Evolutionary conservation across 2,113 vertebrate genomes (phyloP).

Genomic region (Capreolus pygargus): DNA sequence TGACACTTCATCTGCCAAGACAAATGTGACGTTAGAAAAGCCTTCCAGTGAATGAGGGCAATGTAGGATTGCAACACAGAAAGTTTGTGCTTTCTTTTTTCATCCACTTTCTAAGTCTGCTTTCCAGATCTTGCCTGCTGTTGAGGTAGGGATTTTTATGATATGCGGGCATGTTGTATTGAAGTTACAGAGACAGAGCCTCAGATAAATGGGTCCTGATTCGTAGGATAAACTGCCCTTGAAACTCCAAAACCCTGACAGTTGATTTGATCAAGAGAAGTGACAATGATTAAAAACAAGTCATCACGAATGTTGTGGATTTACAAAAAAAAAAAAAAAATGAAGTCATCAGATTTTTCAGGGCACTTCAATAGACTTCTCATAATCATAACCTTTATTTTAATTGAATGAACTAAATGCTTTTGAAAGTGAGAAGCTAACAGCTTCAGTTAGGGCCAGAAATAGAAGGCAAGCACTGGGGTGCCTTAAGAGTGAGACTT

Average conservation of each 20-base stretch:
- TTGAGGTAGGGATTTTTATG: not conserved
- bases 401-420: constrained; percentile 5
- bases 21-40: constrained; percentile 53
- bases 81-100: not conserved
- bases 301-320: not conserved
- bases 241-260: constrained; percentile 10
- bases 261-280: constrained; percentile 31
- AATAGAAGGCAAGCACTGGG: not conserved
- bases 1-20: constrained; percentile 64
- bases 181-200: not conserved
- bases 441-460: not conserved
- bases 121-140: not conserved
- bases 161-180: not conserved
- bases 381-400: not conserved
- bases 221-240: not conserved
- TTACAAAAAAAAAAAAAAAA: constrained; percentile 3
- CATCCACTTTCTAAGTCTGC: not conserved
- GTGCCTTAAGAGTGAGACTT: not conserved
- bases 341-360: not conserved
- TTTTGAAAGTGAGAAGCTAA: constrained; percentile 48
- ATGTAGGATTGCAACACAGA: not conserved
- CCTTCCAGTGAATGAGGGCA: not conserved
- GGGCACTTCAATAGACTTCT: not conserved
- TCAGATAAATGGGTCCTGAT: not conserved
- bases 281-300: constrained; percentile 37